Evolutionary conservation across 2,888 invertebrate genomes (phyloP), one percentile per base, ranked within the genome.

Genomic region (Ectobius pallidus): DNA sequence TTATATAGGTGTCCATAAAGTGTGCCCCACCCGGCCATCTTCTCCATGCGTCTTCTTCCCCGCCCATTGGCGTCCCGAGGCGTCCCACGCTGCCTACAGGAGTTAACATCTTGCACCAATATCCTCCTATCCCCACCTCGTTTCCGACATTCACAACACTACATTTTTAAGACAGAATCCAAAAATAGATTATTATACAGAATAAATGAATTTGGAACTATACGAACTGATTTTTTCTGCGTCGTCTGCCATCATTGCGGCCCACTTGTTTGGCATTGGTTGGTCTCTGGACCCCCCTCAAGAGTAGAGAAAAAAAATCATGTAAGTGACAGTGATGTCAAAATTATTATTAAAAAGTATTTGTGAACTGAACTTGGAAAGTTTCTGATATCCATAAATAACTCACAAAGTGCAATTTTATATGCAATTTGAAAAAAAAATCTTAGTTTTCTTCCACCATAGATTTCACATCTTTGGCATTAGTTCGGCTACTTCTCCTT

Each of bases 181-280:
- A 71, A 34, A 65, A 52, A 71, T 65, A 49, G 11, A 4, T 18
- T 34, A 65, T 71, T 71, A 65, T 71, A 65, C 71, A 71, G 30
- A 2, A 32, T 30, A 58, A 58, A 30, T 58, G 16, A 14, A 14
- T 30, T 9, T n/a, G 16, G n/a, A 30, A 58, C 2, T 58, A 16
- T 3, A n/a, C n/a, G 58, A 11, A 22, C 30, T 30, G 58, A 58
- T 30, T 58, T 58, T 3, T 16, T 25, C 20, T 22, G 6, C 14
- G 14, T 20, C 2, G 55, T 27, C 22, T 25, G 27, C 27, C 7
- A 34, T 34, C 25, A 30, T 7, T 58, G 58, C 58, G 18, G 32
- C 58, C 58, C 30, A 58, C 58, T 7, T 58, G 1, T 32, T 30
- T 58, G 58, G 58, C 58, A n/a, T n/a, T 30, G n/a, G 58, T n/a